Evolutionary conservation across 2,113 vertebrate genomes (phyloP), one percentile per base, ranked within the genome.

Genomic region (Panthera leo): DNA sequence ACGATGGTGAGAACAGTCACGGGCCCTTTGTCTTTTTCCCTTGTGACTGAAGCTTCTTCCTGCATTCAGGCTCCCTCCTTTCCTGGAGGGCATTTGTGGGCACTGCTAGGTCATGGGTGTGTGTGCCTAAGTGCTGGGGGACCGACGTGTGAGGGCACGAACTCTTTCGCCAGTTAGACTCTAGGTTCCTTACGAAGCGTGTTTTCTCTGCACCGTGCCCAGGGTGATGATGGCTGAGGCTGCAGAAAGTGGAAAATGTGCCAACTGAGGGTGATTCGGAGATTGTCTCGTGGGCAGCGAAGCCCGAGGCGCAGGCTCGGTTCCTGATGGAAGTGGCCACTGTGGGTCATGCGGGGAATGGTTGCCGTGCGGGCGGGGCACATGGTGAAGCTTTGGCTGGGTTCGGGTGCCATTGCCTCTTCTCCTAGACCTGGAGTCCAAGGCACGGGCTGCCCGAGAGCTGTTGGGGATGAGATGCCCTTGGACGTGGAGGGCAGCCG

Each of bases 241-340:
- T 18, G 25, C 63, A 16, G 61, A 10, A 34, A 42, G 1, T 34
- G 42, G 18, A 36, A 55, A 63, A 34, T 23, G 2, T 16, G n/a
- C 51, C 21, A 16, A 10, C 21, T 4, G 6, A 23, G 85, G 58
- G 10, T 63, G 23, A 53, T 34, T 55, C 21, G 36, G 39, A 68
- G 48, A 31, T 31, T 68, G 12, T 61, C 29, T 34, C 6, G 2
- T 9, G 15, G 85, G 18, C 39, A 5, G 0, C 13, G 16, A 68
- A 42, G 25, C 14, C 13, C 0, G 0, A 19, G 8, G 65, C 21
- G 2, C 5, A 45, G 61, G 25, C 27, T 73, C 16, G 7, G 0
- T 27, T 92, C 87, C 10, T n/a, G n/a, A 85, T 9, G 34, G n/a
- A 34, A 16, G 11, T 48, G 39, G 29, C 31, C 0, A 0, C 67